Conservation (phyloP, 35 echinoderm and acorn worm species). For the Diadema setosum region DNA sequence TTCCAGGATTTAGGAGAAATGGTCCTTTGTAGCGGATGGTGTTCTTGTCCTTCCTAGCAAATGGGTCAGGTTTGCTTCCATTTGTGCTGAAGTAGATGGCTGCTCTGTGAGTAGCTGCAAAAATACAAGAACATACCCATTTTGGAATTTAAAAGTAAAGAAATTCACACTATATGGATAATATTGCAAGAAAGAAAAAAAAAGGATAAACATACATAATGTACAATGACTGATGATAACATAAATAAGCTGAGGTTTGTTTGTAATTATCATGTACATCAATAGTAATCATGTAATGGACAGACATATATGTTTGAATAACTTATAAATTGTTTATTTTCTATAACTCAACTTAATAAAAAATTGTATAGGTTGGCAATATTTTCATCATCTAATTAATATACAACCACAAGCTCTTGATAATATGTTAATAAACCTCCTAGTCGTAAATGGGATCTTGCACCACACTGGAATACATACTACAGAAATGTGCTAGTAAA, state of each 20-base stretch:
- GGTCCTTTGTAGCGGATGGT: slow-evolving; percentile 97
- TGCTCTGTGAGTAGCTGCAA: slow-evolving; percentile 45
- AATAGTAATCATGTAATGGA: too few relatives aligned
- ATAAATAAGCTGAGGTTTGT: background rate
- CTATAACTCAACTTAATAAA: too few relatives aligned
- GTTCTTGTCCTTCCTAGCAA: slow-evolving; percentile 54
- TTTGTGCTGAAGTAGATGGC: slow-evolving; percentile 83
- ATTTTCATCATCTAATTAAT: too few relatives aligned
- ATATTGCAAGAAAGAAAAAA: background rate
- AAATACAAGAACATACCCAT: background rate
- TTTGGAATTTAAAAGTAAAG: too few relatives aligned
- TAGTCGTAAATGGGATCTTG: too few relatives aligned
- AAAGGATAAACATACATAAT: background rate
- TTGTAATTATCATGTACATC: background rate
- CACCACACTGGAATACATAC: background rate
- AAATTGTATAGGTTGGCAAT: too few relatives aligned
- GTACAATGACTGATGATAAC: background rate
- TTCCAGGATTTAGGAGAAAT: slow-evolving; percentile 88
- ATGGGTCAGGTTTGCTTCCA: slow-evolving; percentile 82
- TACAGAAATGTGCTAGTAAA: background rate
- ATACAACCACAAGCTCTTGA: too few relatives aligned
- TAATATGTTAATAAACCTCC: too few relatives aligned
- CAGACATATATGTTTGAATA: too few relatives aligned
- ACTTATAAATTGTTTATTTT: too few relatives aligned
- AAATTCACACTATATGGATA: background rate